Evolutionary conservation across 2,888 invertebrate species (phyloP), one percentile per base, ranked within the genome.

Genomic region (Alcis repandata): DNA sequence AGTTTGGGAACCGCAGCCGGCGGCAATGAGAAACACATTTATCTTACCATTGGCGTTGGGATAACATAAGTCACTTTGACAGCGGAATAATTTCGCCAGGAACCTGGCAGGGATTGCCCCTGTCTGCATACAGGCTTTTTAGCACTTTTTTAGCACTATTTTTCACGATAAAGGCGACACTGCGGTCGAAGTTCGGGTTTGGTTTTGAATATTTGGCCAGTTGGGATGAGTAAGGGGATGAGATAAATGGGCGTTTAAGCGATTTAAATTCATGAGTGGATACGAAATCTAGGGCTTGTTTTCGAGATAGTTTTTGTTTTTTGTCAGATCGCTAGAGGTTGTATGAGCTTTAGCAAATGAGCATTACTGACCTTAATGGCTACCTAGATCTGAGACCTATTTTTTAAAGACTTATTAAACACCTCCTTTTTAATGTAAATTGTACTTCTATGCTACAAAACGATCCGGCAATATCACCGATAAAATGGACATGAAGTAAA

Each of bases 51-150:
- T 77, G 82, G 76, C 75, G 65, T 68, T 59, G 56, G 72, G 72
- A 66, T 72, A 79, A 74, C 79, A 82, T 79, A 82, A 79, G 77
- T 82, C 79, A 82, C 74, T 67, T 65, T 73, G 80, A 79, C 80
- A 77, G 73, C 36, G 65, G 77, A 80, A 82, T 81, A 77, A 80
- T 80, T 80, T 74, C 61, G 36, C 71, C 60, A 33, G 41, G 61
- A 66, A 61, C 51, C 57, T 68, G 65, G 68, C 70, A 65, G 59
- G 63, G 67, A 72, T 73, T 73, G 71, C 67, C 69, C 70, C 60
- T 67, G 74, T 69, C 61, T 68, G 70, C 70, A 59, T 67, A 69
- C 66, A 65, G 66, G 46, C 11, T 20, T 49, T 51, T 20, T 51
- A 38, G 20, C 8, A 20, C 36, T 51, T 36, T 48, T 48, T 48